Evolutionary conservation across 2,113 vertebrate species (phyloP).

Genomic region (Chrysemys picta): DNA sequence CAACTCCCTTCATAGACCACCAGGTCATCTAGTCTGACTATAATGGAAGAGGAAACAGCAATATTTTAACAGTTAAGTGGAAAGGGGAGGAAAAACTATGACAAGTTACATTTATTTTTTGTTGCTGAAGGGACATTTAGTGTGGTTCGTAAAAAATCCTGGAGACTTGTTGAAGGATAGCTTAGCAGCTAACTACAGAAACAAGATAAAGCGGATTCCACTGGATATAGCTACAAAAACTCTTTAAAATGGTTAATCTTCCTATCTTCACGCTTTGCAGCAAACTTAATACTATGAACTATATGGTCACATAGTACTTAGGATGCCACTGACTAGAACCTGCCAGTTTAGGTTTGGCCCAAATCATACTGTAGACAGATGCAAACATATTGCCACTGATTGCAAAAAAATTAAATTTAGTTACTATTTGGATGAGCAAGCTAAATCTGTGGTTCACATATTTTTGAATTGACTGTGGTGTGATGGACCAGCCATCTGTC

Average conservation of each 20-base stretch:
- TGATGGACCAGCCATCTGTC: constrained; percentile 74
- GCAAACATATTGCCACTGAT: constrained; percentile 71
- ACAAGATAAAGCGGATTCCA: not conserved
- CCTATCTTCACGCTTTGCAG: not conserved
- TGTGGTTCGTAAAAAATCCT: not conserved
- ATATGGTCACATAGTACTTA: not conserved
- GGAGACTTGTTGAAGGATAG: not conserved
- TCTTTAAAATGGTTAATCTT: not conserved
- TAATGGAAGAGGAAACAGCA: not conserved
- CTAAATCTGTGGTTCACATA: constrained; percentile 60
- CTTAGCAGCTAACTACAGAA: not conserved
- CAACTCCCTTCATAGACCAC: not conserved
- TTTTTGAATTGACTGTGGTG: constrained; percentile 64
- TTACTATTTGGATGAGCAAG: constrained; percentile 66
- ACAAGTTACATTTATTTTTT: not conserved
- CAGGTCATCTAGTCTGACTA: not conserved
- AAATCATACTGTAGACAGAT: constrained; percentile 60
- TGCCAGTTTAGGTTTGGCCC: constrained; percentile 67
- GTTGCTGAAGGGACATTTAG: not conserved
- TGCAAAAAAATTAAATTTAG: constrained; percentile 70
- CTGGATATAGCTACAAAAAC: not conserved
- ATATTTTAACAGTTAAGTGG: not conserved
- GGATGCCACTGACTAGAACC: constrained; percentile 20
- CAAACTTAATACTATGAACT: constrained; percentile 14
- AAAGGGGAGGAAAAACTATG: not conserved